These are phyloP conservation scores for Lytechinus pictus DNA, from an alignment of 35 echinoderm and acorn worm genomes.

Conservation along the genomic window DNA sequence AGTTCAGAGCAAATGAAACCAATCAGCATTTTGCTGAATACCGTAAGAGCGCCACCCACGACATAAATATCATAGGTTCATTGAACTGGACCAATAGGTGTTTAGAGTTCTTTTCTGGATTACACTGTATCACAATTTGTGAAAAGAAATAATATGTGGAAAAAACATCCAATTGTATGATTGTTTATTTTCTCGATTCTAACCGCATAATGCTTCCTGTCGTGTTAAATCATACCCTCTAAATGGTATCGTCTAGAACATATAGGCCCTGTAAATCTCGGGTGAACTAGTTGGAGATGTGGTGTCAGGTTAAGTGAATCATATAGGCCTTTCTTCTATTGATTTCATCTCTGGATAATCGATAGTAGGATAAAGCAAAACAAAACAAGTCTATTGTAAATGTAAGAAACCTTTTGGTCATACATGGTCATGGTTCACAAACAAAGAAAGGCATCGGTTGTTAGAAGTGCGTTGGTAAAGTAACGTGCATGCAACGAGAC, in stretches of 20 bases:
- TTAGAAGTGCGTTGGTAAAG: background rate
- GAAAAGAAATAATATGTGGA: background rate
- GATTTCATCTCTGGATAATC: background rate
- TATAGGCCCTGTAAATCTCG: background rate
- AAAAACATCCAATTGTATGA: background rate
- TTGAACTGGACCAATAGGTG: background rate
- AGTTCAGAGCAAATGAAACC: background rate
- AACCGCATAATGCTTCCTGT: slow-evolving; percentile 10
- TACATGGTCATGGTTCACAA: background rate
- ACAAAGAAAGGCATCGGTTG: background rate
- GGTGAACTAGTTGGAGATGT: background rate
- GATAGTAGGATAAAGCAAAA: background rate
- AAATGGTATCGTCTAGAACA: background rate
- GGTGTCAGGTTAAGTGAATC: background rate
- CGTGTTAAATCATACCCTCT: background rate
- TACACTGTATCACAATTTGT: background rate
- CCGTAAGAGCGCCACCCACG: background rate
- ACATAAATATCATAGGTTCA: background rate
- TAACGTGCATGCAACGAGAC: background rate
- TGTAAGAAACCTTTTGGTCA: background rate
- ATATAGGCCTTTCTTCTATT: background rate
- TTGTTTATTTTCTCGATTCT: background rate
- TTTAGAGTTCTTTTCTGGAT: background rate
- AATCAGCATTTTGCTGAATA: background rate
- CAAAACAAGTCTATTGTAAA: background rate